Evolutionary conservation across 2,797 vertebrate genomes (phyloP).

Genomic region (Vespertilio murinus): DNA sequence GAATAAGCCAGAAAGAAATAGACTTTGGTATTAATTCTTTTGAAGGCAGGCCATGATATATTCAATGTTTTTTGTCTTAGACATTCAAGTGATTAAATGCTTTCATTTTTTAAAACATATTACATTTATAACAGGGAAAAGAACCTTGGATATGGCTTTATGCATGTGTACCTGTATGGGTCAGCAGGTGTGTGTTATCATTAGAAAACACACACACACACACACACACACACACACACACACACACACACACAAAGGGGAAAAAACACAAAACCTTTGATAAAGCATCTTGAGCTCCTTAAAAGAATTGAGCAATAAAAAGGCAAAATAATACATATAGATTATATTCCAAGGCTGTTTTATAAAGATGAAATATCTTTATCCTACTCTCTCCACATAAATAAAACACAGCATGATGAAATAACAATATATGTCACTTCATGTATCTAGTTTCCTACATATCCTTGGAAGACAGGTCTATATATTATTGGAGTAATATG

Average conservation of each 20-base stretch:
- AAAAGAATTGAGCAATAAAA: slow-evolving; percentile 32
- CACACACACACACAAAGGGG: no score
- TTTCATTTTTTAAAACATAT: background rate
- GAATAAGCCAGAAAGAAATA: background rate
- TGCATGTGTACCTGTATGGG: background rate
- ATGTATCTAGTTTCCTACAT: background rate
- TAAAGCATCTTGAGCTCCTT: background rate
- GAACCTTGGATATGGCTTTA: background rate
- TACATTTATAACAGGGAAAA: background rate
- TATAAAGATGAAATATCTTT: slow-evolving; percentile 42
- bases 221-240: no score
- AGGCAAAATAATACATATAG: slow-evolving; percentile 50
- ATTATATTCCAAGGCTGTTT: slow-evolving; percentile 16
- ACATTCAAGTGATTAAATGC: slow-evolving; percentile 10
- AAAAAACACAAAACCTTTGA: background rate
- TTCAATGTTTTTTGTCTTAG: background rate
- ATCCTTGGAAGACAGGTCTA: background rate
- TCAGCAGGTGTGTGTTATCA: background rate
- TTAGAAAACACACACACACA: background rate
- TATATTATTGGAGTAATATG: slow-evolving; percentile 13
- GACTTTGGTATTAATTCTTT: background rate
- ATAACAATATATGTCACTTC: background rate
- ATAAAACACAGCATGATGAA: slow-evolving; percentile 48
- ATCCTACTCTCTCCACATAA: background rate
- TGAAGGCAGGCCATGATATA: background rate